Conservation (phyloP, 2,797 vertebrate genomes). For the Euthynnus affinis region DNA sequence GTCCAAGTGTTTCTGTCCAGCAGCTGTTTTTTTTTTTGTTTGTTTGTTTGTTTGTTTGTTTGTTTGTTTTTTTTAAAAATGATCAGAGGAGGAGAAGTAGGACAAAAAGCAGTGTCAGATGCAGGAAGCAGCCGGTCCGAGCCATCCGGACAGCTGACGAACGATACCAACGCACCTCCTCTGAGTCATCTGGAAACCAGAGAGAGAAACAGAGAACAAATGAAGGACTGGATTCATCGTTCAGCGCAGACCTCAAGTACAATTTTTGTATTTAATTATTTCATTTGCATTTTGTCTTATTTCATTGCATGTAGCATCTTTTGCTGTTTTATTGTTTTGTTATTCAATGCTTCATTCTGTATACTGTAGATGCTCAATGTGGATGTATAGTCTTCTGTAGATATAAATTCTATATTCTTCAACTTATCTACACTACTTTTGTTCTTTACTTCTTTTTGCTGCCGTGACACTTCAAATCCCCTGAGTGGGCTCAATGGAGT, state of each 20-base stretch:
- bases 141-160: conserved; percentile 70
- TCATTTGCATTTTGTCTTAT: neutral
- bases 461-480: neutral
- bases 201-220: neutral
- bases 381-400: too few relatives aligned
- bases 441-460: neutral
- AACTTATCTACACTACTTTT: neutral
- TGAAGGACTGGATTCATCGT: neutral
- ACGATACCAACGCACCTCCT: conserved; percentile 78
- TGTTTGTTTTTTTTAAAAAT: too few relatives aligned
- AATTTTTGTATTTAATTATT: neutral
- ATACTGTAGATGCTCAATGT: neutral
- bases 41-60: too few relatives aligned
- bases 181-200: conserved; percentile 75
- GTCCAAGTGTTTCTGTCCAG: neutral
- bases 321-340: neutral
- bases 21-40: too few relatives aligned
- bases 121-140: conserved; percentile 36
- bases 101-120: conserved; percentile 40
- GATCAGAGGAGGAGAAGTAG: conserved; percentile 54
- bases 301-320: neutral
- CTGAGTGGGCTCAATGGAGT: neutral
- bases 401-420: too few relatives aligned
- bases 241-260: neutral
- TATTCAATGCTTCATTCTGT: neutral